Evolutionary conservation across 2,797 vertebrate genomes (phyloP), one percentile per base, ranked within the genome.

Genomic region (Coccyzus lansbergi): DNA sequence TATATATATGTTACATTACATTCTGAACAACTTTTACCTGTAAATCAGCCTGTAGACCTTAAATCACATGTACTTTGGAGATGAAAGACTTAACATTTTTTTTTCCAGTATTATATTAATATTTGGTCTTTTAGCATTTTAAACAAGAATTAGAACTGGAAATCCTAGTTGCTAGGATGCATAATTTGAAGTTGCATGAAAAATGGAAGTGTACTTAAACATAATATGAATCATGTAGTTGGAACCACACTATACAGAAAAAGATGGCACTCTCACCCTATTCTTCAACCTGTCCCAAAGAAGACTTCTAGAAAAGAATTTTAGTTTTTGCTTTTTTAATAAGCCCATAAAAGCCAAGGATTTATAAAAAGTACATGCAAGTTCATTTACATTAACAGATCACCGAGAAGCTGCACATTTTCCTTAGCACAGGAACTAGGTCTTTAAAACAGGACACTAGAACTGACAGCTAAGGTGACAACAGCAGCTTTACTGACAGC

Each of bases 291-390:
- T 1, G 0, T 7, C 64, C 49, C 31, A 70, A 75, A 60, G 28
- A 83, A 2, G 15, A 92, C 36, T 85, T 78, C 59, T 31, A 76
- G 19, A 89, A 90, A 12, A 90, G 28, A 81, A 6, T 62, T 95
- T 15, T 28, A 9, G 9, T 83, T 95, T 83, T 83, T 79, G 14
- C 10, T 83, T 91, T 92, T 44, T 97, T 95, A 97, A 42, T 97
- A 88, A 91, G 55, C 72, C 38, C 55, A 53, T 63, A 91, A 92
- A 96, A 84, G 40, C 33, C 42, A 83, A 74, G 24, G 29, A 51
- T 93, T 86, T 86, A 76, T 53, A 90, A 95, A 94, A 95, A 79
- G 70, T 70, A 93, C 76, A 92, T 90, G 92, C 89, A 92, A 69
- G 51, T 82, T 24, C 31, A 75, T 92, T 87, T 92, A 94, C 74